phyloP scores from a whole-genome alignment of 2,888 invertebrate species.

The Caradrina clavipalpis region DNA sequence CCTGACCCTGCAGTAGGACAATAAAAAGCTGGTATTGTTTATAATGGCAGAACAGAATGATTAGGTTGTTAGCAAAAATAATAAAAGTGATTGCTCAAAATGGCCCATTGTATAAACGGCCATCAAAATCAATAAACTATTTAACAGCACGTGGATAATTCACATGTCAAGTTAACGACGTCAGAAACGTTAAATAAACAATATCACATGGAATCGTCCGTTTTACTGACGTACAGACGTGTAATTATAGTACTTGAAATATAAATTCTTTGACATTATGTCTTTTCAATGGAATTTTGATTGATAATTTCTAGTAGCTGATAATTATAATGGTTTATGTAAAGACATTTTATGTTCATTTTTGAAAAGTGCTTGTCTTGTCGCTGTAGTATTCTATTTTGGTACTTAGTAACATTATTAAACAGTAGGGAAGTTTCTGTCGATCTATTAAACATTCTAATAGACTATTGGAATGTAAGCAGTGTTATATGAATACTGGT shows the following conservation, averaged over 20 bases:
- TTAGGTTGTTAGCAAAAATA: not conserved
- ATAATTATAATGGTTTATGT: slow-evolving; percentile 17
- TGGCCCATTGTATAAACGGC: not conserved
- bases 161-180: slow-evolving; percentile 41
- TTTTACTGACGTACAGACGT: slow-evolving; percentile 1
- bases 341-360: not conserved
- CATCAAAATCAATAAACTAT: slow-evolving; percentile 13
- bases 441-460: not conserved
- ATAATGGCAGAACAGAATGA: no score
- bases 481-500: no score
- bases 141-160: slow-evolving; percentile 34
- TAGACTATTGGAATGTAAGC: no score
- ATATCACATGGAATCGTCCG: slow-evolving; percentile 23
- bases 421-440: not conserved
- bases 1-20: no score
- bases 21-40: no score
- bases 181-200: slow-evolving; percentile 18
- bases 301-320: slow-evolving; percentile 12
- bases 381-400: not conserved
- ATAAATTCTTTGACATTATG: slow-evolving; percentile 40
- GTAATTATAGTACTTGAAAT: slow-evolving; percentile 50
- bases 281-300: slow-evolving; percentile 32
- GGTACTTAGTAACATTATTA: not conserved
- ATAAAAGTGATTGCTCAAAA: not conserved
- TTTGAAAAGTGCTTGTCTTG: not conserved